Conservation (phyloP, 2,888 invertebrate genomes). For the Agriotes lineatus region DNA sequence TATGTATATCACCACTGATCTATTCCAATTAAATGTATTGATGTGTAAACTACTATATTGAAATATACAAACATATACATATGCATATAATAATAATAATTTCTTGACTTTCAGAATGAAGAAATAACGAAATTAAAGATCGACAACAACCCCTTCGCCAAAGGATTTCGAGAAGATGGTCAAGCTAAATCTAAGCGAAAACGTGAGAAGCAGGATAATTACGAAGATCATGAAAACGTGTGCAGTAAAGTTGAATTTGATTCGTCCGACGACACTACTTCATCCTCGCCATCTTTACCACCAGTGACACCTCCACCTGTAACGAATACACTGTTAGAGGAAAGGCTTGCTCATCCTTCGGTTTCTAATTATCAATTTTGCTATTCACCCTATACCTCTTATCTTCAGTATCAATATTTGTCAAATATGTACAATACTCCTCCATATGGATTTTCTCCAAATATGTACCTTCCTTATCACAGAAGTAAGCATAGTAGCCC, state of each 20-base stretch:
- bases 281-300: not conserved
- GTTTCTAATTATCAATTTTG: not conserved
- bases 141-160: slow-evolving; percentile 93
- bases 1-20: no score
- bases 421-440: no score
- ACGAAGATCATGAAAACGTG: no score
- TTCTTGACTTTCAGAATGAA: slow-evolving; percentile 77
- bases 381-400: not conserved
- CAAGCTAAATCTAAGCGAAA: slow-evolving; percentile 81
- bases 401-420: not conserved
- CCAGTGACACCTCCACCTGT: no score
- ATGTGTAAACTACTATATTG: no score
- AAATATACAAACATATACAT: no score
- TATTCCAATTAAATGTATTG: no score
- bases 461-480: no score
- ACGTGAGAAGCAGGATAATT: slow-evolving; percentile 52
- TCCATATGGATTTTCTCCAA: no score
- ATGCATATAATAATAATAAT: no score
- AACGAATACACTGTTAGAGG: not conserved
- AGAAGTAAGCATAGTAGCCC: not conserved
- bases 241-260: no score
- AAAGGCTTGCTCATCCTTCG: not conserved
- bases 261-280: not conserved
- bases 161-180: slow-evolving; percentile 91
- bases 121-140: slow-evolving; percentile 92